Percentiles rank a stretch among this genome's conserved stretches.
Conservation (phyloP, 1,140 invertebrate species). For the Leptinotarsa lineolata region DNA sequence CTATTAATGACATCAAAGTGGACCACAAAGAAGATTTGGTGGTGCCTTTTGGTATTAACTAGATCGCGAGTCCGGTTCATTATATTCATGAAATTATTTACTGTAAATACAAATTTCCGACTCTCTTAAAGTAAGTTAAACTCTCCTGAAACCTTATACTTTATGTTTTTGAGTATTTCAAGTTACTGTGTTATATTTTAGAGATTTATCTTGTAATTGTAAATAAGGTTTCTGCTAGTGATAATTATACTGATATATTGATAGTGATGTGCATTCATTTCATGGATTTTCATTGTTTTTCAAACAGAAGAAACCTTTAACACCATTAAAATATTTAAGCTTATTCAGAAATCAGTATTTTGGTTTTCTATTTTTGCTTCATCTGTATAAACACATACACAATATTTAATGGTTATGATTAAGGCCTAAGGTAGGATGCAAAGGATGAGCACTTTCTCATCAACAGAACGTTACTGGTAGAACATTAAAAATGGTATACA, state of each 20-base stretch:
- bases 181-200: neutral
- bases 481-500: too few relatives aligned
- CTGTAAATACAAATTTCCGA: neutral
- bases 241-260: neutral
- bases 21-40: slow-evolving; percentile 82
- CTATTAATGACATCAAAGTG: slow-evolving; percentile 72
- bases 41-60: slow-evolving; percentile 67
- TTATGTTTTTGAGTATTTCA: slow-evolving; percentile 16
- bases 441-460: too few relatives aligned
- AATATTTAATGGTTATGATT: too few relatives aligned
- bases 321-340: too few relatives aligned
- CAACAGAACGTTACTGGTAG: too few relatives aligned
- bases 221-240: slow-evolving; percentile 17
- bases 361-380: too few relatives aligned
- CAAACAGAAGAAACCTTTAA: too few relatives aligned
- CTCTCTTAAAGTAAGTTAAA: neutral
- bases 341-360: too few relatives aligned
- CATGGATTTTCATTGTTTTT: too few relatives aligned
- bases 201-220: slow-evolving; percentile 17
- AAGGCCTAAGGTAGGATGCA: too few relatives aligned
- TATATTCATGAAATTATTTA: slow-evolving; percentile 1
- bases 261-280: too few relatives aligned
- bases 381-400: too few relatives aligned
- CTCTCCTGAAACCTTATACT: neutral
- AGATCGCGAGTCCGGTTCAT: neutral